These are phyloP conservation scores for Drosophila bocqueti DNA, from an alignment of 1,140 invertebrate genomes.

Conservation along the genomic window DNA sequence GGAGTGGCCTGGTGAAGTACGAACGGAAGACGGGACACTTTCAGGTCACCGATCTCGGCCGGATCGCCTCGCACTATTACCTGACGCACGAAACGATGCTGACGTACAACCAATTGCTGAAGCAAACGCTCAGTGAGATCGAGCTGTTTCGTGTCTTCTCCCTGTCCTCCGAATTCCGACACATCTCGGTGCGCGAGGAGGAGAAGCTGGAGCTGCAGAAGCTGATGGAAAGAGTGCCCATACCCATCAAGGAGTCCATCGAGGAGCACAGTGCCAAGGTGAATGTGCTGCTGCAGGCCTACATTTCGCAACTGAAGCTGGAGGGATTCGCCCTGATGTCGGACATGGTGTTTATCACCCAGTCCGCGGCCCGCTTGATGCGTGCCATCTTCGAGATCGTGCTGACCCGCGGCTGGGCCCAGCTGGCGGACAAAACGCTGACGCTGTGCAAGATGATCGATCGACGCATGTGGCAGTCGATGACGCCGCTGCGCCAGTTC, in stretches of 20 bases:
- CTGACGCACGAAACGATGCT: constrained; percentile 98
- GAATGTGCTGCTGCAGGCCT: constrained; percentile 96
- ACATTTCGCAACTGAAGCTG: constrained; percentile 99
- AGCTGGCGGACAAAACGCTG: constrained; percentile 97
- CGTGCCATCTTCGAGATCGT: constrained; percentile 99
- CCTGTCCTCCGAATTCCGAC: constrained; percentile 96
- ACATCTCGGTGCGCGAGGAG: constrained; percentile 98
- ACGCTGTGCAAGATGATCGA: constrained; percentile 99
- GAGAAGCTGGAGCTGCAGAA: constrained; percentile 99
- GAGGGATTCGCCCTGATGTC: constrained; percentile 99
- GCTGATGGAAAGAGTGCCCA: constrained; percentile 98
- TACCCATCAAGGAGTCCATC: constrained; percentile 99
- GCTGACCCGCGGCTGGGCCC: constrained; percentile 96
- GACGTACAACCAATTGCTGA: constrained; percentile 98
- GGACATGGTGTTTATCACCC: constrained; percentile 99
- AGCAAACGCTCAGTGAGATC: constrained; percentile 98
- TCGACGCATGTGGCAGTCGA: constrained; percentile 99
- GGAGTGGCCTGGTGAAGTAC: constrained; percentile 97
- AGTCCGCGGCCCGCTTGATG: constrained; percentile 97
- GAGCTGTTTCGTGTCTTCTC: constrained; percentile 99
- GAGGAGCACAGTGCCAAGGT: constrained; percentile 99
- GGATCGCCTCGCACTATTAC: constrained; percentile 99
- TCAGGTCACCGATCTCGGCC: constrained; percentile 96
- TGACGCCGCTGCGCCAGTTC: constrained; percentile 99
- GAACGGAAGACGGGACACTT: constrained; percentile 98